A percentile compares a stretch with the other conserved stretches of the same genome.
Conservation (phyloP, 1,140 invertebrate genomes). For the Melanaphis sacchari region DNA sequence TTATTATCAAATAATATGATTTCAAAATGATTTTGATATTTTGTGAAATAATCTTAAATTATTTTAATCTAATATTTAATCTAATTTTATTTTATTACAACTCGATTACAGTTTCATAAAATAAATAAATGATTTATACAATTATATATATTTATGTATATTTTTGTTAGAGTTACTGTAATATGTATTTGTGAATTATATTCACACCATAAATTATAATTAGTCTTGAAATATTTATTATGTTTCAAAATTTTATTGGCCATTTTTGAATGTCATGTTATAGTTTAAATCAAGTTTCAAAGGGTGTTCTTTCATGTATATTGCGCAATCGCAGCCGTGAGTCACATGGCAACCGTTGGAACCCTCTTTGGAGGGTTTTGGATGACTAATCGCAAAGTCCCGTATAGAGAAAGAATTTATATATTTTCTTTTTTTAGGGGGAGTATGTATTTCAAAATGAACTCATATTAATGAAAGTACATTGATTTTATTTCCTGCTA, state of each 20-base stretch:
- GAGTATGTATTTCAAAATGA: slow-evolving; percentile 9
- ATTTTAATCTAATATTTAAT: background rate
- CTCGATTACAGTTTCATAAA: background rate
- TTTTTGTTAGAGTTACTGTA: background rate
- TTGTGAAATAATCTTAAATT: background rate
- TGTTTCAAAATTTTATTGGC: background rate
- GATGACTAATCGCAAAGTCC: slow-evolving; percentile 49
- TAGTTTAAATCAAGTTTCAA: background rate
- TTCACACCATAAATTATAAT: background rate
- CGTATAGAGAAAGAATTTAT: background rate
- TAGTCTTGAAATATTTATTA: background rate
- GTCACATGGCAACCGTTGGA: slow-evolving; percentile 52
- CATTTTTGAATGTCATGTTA: background rate
- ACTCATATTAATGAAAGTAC: slow-evolving; percentile 29
- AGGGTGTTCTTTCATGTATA: background rate
- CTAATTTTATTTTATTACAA: background rate
- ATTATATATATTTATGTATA: background rate
- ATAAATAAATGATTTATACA: background rate
- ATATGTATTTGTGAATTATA: background rate
- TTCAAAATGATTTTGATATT: background rate
- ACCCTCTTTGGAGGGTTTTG: slow-evolving; percentile 52
- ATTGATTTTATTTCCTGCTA: background rate
- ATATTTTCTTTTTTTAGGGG: slow-evolving; percentile 28
- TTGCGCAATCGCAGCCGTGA: slow-evolving; percentile 48
- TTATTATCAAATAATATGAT: background rate